Conservation (phyloP, 2,797 vertebrate genomes). For the Chelon labrosus region DNA sequence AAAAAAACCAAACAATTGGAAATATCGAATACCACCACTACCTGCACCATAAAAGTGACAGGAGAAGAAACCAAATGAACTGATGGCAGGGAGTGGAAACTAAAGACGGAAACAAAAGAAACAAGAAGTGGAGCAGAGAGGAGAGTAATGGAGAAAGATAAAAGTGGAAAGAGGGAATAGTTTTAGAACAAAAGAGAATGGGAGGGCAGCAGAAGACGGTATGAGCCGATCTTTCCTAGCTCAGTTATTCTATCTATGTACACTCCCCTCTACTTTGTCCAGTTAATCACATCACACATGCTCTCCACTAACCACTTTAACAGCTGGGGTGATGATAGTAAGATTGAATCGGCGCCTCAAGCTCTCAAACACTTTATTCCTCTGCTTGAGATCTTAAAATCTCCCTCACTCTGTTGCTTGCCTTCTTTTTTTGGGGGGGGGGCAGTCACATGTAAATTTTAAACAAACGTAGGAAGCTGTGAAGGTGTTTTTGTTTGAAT, state of each 20-base stretch:
- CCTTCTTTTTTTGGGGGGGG: not conserved
- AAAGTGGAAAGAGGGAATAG: not conserved
- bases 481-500: too few species aligned
- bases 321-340: constrained; percentile 26
- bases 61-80: constrained; percentile 21
- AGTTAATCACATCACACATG: constrained; percentile 22
- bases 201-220: constrained; percentile 1
- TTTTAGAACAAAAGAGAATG: not conserved
- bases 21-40: constrained; percentile 42
- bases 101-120: constrained; percentile 7
- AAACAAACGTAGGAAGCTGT: not conserved
- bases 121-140: constrained; percentile 1
- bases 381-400: constrained; percentile 22
- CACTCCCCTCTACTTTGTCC: constrained; percentile 3
- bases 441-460: not conserved
- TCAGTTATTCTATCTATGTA: not conserved
- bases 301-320: constrained; percentile 43
- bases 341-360: constrained; percentile 49
- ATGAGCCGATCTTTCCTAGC: too few species aligned
- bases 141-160: constrained; percentile 7
- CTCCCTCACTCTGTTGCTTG: not conserved
- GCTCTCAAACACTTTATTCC: constrained; percentile 48
- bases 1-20: constrained; percentile 46
- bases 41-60: constrained; percentile 49
- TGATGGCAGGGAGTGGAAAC: constrained; percentile 9